Base-by-base conservation (phyloP, 2,797 vertebrate genomes). In the Notolabrus celidotus region DNA sequence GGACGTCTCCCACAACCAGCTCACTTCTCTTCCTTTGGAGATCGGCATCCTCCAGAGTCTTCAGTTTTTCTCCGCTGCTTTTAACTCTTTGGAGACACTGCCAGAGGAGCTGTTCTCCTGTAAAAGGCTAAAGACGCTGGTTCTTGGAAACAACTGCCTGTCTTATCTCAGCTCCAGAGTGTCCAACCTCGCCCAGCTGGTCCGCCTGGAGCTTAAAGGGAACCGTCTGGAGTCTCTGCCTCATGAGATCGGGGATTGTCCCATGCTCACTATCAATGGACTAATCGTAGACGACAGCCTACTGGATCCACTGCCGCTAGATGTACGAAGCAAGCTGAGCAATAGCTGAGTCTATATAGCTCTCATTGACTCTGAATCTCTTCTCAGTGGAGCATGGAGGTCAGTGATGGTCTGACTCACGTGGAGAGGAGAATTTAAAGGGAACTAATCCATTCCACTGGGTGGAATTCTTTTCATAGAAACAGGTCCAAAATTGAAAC, bases 71-170 rank as follows among this genome's bases (percentile, higher is more conserved):
- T 93, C 93, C 0, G 82, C 93, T n/a, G 94, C 95, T n/a, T 95
- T 93, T 83, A 97, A 97, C 52, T 93, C 93, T 7, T 75, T 97
- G 17, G 95, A 96, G 81, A 74, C 65, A 0, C 85, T 98, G 49
- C 97, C 97, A 0, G 94, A 95, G 0, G 96, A 97, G 84, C 75
- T 98, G 43, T 98, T 96, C 86, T 95, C 91, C 78, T 97, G 96
- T 66, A 94, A 94, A 64, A 95, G 92, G 76, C 91, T 98, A 0
- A 94, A 93, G 79, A 93, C 88, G 0, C 74, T 98, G 64, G 88
- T 91, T 5, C 80, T 97, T 0, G 92, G 92, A 14, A 93, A 96
- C 82, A 98, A 98, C 88, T 88, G 90, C 49, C 82, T 98, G 65
- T 76, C 76, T 0, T 76, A 63, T 20, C 87, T 98, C 10, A 96